These are phyloP conservation scores for Euspilapteryx auroguttella DNA, from an alignment of 2,888 invertebrate genomes.

Conservation along the genomic window DNA sequence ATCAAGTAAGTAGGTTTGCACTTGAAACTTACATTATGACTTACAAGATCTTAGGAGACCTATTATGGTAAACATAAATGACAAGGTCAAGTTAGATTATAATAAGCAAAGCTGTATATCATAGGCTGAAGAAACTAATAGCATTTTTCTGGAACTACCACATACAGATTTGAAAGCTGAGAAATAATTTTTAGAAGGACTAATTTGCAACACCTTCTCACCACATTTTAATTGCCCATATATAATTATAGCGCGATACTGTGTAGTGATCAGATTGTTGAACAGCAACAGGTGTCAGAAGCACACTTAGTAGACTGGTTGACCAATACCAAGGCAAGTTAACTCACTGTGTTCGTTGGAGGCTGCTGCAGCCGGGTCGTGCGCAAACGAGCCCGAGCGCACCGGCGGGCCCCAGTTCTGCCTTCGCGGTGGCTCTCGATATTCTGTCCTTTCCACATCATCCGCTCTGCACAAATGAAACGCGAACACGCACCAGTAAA, in stretches of 20 bases:
- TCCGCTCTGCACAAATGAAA: slow-evolving; percentile 50
- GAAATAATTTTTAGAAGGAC: slow-evolving; percentile 11
- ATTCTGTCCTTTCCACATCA: slow-evolving; percentile 48
- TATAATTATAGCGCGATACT: neutral
- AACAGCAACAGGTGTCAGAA: slow-evolving; percentile 40
- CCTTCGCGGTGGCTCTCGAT: slow-evolving; percentile 36
- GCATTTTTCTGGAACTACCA: too few species aligned
- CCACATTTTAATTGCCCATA: too few species aligned
- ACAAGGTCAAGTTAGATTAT: too few species aligned
- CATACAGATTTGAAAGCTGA: too few species aligned
- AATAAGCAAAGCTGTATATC: too few species aligned
- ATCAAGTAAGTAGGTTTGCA: too few species aligned
- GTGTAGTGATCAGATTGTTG: slow-evolving; percentile 13
- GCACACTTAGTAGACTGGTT: slow-evolving; percentile 16
- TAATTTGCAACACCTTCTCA: too few species aligned
- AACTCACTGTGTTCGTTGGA: slow-evolving; percentile 52
- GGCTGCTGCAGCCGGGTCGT: slow-evolving; percentile 26
- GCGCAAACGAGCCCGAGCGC: slow-evolving; percentile 33
- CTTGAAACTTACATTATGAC: too few species aligned
- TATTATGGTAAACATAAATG: too few species aligned
- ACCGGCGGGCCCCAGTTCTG: slow-evolving; percentile 42
- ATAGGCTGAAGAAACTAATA: too few species aligned
- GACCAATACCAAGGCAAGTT: slow-evolving; percentile 17
- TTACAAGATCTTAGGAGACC: too few species aligned
- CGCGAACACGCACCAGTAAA: slow-evolving; percentile 55